Conservation (phyloP, 2,888 invertebrate species). For the Trachelus troglodyta region DNA sequence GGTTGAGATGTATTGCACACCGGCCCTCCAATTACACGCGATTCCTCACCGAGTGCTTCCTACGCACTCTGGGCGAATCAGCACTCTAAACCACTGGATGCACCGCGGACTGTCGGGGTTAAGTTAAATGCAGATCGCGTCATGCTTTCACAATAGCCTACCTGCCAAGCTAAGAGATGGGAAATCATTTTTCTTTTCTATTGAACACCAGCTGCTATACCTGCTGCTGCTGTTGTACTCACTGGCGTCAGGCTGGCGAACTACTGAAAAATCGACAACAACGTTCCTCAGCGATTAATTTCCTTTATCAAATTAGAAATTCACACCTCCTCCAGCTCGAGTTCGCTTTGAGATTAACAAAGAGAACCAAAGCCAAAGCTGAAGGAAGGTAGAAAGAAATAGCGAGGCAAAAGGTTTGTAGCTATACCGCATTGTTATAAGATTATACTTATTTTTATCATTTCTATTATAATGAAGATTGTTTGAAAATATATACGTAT, state of each 20-base stretch:
- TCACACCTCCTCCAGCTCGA: not conserved
- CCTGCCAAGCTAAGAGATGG: not conserved
- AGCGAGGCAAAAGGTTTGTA: not conserved
- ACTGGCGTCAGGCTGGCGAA: not conserved
- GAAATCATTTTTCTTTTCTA: not conserved
- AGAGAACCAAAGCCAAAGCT: not conserved
- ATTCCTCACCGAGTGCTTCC: slow-evolving; percentile 22
- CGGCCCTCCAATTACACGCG: slow-evolving; percentile 24
- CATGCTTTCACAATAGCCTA: not conserved
- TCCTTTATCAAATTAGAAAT: not conserved
- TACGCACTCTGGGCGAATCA: slow-evolving; percentile 21
- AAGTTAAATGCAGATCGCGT: slow-evolving; percentile 3
- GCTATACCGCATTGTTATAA: not conserved
- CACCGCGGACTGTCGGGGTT: slow-evolving; percentile 1
- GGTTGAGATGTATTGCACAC: slow-evolving; percentile 19
- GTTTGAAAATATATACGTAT: not conserved
- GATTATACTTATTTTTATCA: not conserved
- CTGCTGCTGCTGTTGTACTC: not conserved
- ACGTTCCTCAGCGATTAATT: not conserved
- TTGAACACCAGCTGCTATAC: not conserved
- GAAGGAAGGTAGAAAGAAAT: not conserved
- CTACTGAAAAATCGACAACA: not conserved
- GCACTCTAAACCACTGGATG: slow-evolving; percentile 20
- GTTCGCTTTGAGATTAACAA: not conserved
- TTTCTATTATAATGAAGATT: not conserved